Conservation (phyloP, 2,113 vertebrate species). For the Ornithorhynchus anatinus region DNA sequence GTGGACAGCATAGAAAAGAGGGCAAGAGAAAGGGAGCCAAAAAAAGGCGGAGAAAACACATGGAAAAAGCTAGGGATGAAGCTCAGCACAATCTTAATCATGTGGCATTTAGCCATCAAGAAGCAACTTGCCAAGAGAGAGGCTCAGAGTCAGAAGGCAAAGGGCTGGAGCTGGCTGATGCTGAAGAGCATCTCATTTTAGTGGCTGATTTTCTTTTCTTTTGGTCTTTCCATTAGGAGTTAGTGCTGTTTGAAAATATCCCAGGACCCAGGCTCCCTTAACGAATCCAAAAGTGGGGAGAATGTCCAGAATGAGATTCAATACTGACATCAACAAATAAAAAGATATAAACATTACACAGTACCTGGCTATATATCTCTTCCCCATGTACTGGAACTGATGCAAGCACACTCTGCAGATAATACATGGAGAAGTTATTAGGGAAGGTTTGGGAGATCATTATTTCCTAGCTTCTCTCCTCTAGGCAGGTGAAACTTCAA, state of each 20-base stretch:
- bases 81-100: too few species aligned
- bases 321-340: background rate
- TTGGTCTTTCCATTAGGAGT: background rate
- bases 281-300: background rate
- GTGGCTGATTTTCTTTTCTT: too few species aligned
- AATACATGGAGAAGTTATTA: constrained; percentile 35
- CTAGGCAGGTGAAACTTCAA: background rate
- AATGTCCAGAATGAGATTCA: background rate
- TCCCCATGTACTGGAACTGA: constrained; percentile 99
- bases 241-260: background rate
- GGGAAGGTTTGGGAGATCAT: background rate
- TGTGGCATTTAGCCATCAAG: background rate
- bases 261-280: background rate
- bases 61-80: too few species aligned
- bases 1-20: too few species aligned
- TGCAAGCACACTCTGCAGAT: constrained; percentile 90
- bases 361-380: constrained; percentile 98
- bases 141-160: background rate
- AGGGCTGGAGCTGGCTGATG: background rate
- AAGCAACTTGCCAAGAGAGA: background rate
- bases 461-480: background rate
- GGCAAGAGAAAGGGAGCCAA: too few species aligned
- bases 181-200: too few species aligned
- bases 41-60: too few species aligned
- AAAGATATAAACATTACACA: constrained; percentile 53